Evolutionary conservation across 2,113 vertebrate genomes (phyloP).

Genomic region (Trinectes maculatus): DNA sequence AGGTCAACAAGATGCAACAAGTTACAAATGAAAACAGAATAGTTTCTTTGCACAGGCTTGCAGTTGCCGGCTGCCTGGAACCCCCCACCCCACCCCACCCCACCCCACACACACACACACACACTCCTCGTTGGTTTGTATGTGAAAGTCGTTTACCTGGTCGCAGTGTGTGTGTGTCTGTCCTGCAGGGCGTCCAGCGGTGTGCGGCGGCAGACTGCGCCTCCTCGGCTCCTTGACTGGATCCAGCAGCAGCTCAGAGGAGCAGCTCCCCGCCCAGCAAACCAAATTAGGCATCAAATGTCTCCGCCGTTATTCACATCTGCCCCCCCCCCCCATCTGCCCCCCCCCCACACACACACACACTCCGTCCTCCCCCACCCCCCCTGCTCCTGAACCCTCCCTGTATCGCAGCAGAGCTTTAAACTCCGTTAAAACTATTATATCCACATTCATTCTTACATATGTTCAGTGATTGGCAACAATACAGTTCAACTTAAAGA

Average conservation of each 20-base stretch:
- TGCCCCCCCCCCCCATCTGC: constrained; percentile 31
- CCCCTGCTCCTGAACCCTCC: constrained; percentile 27
- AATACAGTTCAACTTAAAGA: no score
- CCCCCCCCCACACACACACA: no score
- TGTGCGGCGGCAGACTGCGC: constrained; percentile 1
- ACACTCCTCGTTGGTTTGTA: no score
- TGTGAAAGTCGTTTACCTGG: constrained; percentile 33
- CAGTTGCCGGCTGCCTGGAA: no score
- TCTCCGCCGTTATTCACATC: constrained; percentile 67
- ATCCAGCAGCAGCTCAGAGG: constrained; percentile 19
- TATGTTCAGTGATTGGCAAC: no score
- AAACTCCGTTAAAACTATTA: not conserved
- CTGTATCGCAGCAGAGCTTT: constrained; percentile 14
- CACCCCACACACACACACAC: no score
- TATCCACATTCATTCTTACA: not conserved
- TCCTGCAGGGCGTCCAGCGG: constrained; percentile 35
- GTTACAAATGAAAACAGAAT: not conserved
- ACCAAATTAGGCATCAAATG: constrained; percentile 74
- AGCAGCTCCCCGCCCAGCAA: constrained; percentile 63
- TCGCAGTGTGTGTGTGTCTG: constrained; percentile 3
- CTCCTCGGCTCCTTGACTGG: constrained; percentile 35
- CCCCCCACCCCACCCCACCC: no score
- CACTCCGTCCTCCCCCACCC: constrained; percentile 28
- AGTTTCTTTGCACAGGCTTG: not conserved
- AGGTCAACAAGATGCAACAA: constrained; percentile 42